Conservation (phyloP, 1,140 invertebrate genomes). For the Holcopasites calliopsidis region DNA sequence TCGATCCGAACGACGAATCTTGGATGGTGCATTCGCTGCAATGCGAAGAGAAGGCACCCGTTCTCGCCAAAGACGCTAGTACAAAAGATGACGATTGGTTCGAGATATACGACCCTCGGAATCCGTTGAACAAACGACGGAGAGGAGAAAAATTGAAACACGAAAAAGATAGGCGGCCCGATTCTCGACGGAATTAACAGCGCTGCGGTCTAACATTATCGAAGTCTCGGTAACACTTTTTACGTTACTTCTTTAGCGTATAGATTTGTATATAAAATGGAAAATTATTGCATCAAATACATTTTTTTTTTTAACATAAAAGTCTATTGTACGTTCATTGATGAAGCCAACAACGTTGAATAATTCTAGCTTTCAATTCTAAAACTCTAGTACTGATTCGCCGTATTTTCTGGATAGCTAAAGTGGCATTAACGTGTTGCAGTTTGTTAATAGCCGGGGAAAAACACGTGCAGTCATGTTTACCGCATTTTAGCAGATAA, state of each 20-base stretch:
- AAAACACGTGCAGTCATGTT: background rate
- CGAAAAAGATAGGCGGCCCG: slow-evolving; percentile 1
- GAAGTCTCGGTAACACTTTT: background rate
- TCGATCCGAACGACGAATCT: slow-evolving; percentile 81
- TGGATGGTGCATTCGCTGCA: slow-evolving; percentile 90
- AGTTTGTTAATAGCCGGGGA: background rate
- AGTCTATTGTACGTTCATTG: background rate
- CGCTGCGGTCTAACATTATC: slow-evolving; percentile 15
- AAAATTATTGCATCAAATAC: slow-evolving; percentile 33
- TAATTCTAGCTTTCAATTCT: too few species aligned
- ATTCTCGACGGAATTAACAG: slow-evolving; percentile 26
- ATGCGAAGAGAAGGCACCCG: slow-evolving; percentile 87
- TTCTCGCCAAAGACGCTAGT: slow-evolving; percentile 97
- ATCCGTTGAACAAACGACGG: slow-evolving; percentile 95
- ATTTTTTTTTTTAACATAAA: slow-evolving; percentile 20
- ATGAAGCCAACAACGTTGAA: background rate
- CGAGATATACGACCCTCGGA: slow-evolving; percentile 96
- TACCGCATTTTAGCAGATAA: slow-evolving; percentile 9
- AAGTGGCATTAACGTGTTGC: background rate
- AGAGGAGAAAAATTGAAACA: slow-evolving; percentile 81
- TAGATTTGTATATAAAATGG: slow-evolving; percentile 10
- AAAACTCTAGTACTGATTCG: background rate
- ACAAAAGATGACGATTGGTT: slow-evolving; percentile 97
- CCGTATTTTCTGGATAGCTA: background rate
- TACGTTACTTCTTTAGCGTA: background rate